Base-by-base conservation (phyloP, 2,797 vertebrate species). In the Leptatherina wallacei region DNA sequence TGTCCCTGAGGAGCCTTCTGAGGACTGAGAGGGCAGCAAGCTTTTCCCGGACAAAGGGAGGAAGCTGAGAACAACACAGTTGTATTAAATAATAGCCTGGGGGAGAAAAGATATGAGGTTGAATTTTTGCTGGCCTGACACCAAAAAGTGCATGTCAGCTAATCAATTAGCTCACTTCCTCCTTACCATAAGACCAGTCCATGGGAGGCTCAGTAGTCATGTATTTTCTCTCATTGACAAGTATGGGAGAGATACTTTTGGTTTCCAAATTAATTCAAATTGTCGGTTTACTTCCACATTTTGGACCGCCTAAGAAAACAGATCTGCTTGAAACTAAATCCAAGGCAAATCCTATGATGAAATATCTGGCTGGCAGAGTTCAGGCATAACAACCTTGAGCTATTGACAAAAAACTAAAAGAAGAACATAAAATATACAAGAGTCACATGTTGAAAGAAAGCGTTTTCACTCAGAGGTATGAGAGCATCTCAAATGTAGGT, bases 141-240 rank as follows among this genome's bases (percentile, higher is more conserved):
- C 77, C 85, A 89, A 89, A 90, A 77, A 82, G 77, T 27, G 75
- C 61, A 61, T 77, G 73, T 79, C 74, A 85, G 80, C 84, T 86
- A 89, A 93, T 92, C 88, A 92, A 92, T 91, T 87, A 91, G 75
- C 70, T 72, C 27, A 77, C 77, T 88, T 92, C 80, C 79, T 85
- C 69, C 87, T 80, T 82, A 87, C 74, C 87, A 70, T 83, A 33
- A 81, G 54, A 33, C 56, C 79, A 57, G 42, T 68, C 64, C 68
- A 62, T 30, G 61, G 73, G 75, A 79, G 47, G 63, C 73, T 83
- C 72, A 69, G 70, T n/a, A 65, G 65, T 35, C 52, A 73, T 65
- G 73, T 64, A 61, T 51, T 61, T 36, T 70, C 27, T 69, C 67
- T 80, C 65, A 67, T 3, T 71, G 69, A 77, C 32, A 78, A 42